A percentile compares a stretch with the other conserved stretches of the same genome.
phyloP scores from a whole-genome alignment of 2,113 vertebrate species.

The Eira barbara region DNA sequence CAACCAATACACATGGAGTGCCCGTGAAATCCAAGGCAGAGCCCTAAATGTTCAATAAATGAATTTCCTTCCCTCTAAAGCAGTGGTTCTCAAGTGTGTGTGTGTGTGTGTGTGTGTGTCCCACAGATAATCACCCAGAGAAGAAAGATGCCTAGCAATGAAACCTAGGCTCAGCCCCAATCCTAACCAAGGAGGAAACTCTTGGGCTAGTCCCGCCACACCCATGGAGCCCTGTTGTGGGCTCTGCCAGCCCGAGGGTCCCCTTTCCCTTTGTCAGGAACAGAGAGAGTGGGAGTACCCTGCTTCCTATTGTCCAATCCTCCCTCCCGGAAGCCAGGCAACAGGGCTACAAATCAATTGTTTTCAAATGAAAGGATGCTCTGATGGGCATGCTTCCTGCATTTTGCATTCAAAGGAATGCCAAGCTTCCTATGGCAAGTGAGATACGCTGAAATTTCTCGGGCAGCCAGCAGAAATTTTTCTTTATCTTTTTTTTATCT shows the following conservation, averaged over 20 bases:
- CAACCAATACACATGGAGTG: neutral
- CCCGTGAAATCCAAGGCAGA: neutral
- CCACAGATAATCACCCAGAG: neutral
- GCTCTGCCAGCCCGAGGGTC: neutral
- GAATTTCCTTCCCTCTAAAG: neutral
- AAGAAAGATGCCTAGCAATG: neutral
- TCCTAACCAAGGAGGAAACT: neutral
- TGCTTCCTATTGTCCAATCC: neutral
- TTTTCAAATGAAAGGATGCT: constrained; percentile 15
- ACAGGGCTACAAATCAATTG: neutral
- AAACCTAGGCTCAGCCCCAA: neutral
- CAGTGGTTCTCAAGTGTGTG: neutral
- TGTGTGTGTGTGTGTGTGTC: neutral
- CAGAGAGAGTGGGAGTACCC: neutral
- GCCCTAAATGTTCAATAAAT: neutral
- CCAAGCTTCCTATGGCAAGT: neutral
- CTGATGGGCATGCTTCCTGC: neutral
- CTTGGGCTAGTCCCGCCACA: neutral
- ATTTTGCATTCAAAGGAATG: constrained; percentile 2
- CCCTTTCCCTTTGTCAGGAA: neutral
- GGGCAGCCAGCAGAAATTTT: neutral
- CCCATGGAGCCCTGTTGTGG: neutral
- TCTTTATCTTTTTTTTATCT: neutral
- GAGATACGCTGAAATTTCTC: constrained; percentile 6
- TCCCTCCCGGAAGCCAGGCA: neutral